Conservation (phyloP, 2,888 invertebrate species). For the Synanthedon vespiformis region DNA sequence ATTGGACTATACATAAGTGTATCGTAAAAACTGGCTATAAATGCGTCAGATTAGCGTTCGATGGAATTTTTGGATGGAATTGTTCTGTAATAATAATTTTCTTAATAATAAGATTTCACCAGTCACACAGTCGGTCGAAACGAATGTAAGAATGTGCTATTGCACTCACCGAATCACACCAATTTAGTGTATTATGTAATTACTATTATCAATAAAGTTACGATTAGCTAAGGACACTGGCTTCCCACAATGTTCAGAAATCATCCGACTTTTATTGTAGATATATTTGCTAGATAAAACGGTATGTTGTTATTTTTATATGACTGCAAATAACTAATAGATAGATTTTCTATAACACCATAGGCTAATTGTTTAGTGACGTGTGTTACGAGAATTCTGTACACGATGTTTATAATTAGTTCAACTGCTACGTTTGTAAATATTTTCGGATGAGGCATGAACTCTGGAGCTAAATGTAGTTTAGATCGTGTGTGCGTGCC, state of each 20-base stretch:
- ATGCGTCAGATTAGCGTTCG: constrained; percentile 12
- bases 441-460: constrained; percentile 11
- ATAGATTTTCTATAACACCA: constrained; percentile 64
- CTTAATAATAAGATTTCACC: constrained; percentile 39
- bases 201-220: constrained; percentile 32
- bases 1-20: neutral
- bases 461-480: constrained; percentile 6
- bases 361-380: constrained; percentile 37
- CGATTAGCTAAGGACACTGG: constrained; percentile 50
- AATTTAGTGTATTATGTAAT: constrained; percentile 42
- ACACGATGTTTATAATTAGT: constrained; percentile 13
- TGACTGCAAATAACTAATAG: constrained; percentile 60
- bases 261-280: constrained; percentile 56
- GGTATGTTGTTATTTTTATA: constrained; percentile 69
- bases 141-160: constrained; percentile 63
- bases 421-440: constrained; percentile 10
- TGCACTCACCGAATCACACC: constrained; percentile 66
- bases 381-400: constrained; percentile 15
- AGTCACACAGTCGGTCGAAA: constrained; percentile 29
- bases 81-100: constrained; percentile 34
- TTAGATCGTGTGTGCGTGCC: constrained; percentile 7
- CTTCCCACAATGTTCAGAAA: constrained; percentile 51
- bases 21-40: constrained; percentile 11
- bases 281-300: constrained; percentile 56
- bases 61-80: constrained; percentile 64